Percentiles rank a stretch among this genome's conserved stretches.
These are phyloP conservation scores for Malacoctenus gilli DNA, from an alignment of 2,797 vertebrate species.

Conservation along the genomic window DNA sequence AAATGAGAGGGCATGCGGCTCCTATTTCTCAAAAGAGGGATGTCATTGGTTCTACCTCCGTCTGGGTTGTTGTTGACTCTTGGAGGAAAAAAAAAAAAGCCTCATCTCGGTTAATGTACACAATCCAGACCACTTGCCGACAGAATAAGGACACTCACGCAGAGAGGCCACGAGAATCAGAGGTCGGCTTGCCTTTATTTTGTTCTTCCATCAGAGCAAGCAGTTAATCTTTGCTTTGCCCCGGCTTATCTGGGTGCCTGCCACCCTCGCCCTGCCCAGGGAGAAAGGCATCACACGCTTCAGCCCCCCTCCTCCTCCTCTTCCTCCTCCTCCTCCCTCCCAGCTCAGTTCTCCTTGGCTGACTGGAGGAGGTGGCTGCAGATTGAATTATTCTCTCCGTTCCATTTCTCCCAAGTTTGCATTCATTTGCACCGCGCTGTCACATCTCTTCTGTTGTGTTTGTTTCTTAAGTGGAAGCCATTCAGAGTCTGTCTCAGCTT, in stretches of 20 bases:
- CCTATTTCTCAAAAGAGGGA: slow-evolving; percentile 42
- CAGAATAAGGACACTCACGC: slow-evolving; percentile 51
- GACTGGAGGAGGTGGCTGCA: slow-evolving; percentile 63
- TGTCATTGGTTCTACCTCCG: slow-evolving; percentile 23
- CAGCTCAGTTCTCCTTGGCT: slow-evolving; percentile 60
- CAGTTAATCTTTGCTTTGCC: slow-evolving; percentile 76
- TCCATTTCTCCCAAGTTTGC: slow-evolving; percentile 69
- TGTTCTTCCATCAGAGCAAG: slow-evolving; percentile 68
- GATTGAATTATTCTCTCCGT: slow-evolving; percentile 75
- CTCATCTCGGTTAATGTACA: slow-evolving; percentile 59
- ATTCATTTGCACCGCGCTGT: slow-evolving; percentile 67
- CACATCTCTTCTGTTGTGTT: slow-evolving; percentile 69
- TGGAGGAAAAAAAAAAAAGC: too few species aligned
- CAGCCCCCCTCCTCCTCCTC: slow-evolving; percentile 38
- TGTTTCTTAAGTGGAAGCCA: slow-evolving; percentile 65
- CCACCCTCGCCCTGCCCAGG: slow-evolving; percentile 65
- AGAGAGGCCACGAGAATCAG: slow-evolving; percentile 63
- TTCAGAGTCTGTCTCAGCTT: slow-evolving; percentile 63
- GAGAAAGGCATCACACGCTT: slow-evolving; percentile 55
- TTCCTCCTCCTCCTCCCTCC: slow-evolving; percentile 24
- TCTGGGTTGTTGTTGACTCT: slow-evolving; percentile 33
- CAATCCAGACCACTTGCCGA: slow-evolving; percentile 46
- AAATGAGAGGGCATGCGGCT: slow-evolving; percentile 44
- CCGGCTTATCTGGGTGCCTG: slow-evolving; percentile 75
- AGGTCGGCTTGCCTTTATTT: slow-evolving; percentile 68